phyloP scores from a whole-genome alignment of 2,113 vertebrate species.

The Aepyceros melampus region DNA sequence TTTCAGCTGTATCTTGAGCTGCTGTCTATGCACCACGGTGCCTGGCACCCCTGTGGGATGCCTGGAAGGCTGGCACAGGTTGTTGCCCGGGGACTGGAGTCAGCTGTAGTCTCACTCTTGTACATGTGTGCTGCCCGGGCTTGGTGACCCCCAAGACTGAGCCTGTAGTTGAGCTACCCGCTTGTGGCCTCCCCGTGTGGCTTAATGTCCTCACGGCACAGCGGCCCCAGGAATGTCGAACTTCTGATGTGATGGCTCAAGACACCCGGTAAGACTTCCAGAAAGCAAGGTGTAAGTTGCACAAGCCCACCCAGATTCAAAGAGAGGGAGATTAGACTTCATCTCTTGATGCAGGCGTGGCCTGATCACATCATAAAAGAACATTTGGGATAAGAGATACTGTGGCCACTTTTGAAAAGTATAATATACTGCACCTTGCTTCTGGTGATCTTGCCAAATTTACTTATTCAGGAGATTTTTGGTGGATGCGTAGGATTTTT shows the following conservation, averaged over 20 bases:
- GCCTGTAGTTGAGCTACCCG: background rate
- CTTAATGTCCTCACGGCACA: rapidly evolving
- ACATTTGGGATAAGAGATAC: rapidly evolving
- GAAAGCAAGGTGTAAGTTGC: background rate
- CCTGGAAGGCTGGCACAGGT: background rate
- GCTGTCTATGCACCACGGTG: rapidly evolving
- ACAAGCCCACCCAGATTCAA: background rate
- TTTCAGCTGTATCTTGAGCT: rapidly evolving
- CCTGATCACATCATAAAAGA: background rate
- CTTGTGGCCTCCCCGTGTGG: rapidly evolving
- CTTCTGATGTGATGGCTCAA: rapidly evolving
- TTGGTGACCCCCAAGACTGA: background rate
- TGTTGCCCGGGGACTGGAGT: background rate
- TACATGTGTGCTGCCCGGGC: background rate
- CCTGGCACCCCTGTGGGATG: background rate
- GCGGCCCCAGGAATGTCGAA: background rate
- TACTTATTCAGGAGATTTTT: background rate
- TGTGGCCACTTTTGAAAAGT: background rate
- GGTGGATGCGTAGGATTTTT: background rate
- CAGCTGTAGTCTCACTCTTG: rapidly evolving
- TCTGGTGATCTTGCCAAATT: background rate
- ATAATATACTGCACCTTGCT: background rate
- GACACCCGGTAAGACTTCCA: background rate
- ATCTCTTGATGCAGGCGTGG: background rate
- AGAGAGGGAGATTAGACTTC: background rate